phyloP scores from a whole-genome alignment of 2,113 vertebrate genomes.

The Caranx ignobilis region DNA sequence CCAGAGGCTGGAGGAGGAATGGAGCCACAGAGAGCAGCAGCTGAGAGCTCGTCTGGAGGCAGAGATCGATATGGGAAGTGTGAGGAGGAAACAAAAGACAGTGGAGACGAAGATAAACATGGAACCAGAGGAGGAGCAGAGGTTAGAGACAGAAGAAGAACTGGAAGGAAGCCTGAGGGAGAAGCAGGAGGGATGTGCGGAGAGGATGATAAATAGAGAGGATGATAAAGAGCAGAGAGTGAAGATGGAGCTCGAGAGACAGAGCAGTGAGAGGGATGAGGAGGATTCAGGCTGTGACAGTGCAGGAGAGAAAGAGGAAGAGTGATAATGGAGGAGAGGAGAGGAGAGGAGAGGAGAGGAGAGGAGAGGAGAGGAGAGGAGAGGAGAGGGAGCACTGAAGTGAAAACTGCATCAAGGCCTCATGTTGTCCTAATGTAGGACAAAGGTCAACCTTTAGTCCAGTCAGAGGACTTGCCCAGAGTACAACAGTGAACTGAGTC shows the following conservation, averaged over 20 bases:
- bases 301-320: constrained; percentile 2
- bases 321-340: constrained; percentile 28
- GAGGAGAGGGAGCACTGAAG: constrained; percentile 20
- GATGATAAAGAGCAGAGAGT: constrained; percentile 14
- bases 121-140: constrained; percentile 38
- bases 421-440: constrained; percentile 12
- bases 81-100: constrained; percentile 40
- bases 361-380: constrained; percentile 7
- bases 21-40: constrained; percentile 60
- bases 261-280: constrained; percentile 32
- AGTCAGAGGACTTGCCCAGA: constrained; percentile 20
- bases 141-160: constrained; percentile 33
- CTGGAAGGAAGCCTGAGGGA: constrained; percentile 22
- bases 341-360: constrained; percentile 21
- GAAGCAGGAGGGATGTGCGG: constrained; percentile 10
- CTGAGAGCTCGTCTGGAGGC: constrained; percentile 52
- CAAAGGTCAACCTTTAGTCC: constrained; percentile 41
- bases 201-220: constrained; percentile 25
- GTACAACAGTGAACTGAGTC: neutral
- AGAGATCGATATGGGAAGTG: constrained; percentile 20
- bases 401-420: constrained; percentile 13
- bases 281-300: constrained; percentile 43
- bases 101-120: constrained; percentile 42
- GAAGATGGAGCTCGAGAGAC: constrained; percentile 5
- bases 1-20: constrained; percentile 66